These are phyloP conservation scores for Crenuchus spilurus DNA, from an alignment of 2,797 vertebrate species.

Conservation along the genomic window DNA sequence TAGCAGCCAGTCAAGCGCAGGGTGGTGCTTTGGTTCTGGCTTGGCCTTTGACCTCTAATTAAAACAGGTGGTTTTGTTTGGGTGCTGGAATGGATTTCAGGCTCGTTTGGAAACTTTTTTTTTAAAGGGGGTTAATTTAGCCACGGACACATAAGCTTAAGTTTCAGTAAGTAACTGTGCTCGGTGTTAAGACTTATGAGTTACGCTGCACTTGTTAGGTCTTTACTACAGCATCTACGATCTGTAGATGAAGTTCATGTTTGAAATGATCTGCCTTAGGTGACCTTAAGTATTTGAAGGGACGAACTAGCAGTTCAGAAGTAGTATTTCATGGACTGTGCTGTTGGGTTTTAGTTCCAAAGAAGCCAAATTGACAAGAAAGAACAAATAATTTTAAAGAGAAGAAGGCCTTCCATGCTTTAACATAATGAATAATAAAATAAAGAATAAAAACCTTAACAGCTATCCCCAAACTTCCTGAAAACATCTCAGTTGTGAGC, in stretches of 20 bases:
- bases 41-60: conserved; percentile 65
- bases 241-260: conserved; percentile 5
- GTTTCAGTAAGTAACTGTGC: conserved; percentile 10
- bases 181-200: conserved; percentile 30
- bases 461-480: background rate
- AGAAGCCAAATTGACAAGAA: background rate
- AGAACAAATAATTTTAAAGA: background rate
- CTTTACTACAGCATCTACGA: too few species aligned
- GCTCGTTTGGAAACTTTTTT: conserved; percentile 33
- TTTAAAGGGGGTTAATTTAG: conserved; percentile 33
- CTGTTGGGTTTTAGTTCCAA: background rate
- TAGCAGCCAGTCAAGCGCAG: conserved; percentile 87
- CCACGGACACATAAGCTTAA: conserved; percentile 23
- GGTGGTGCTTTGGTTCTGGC: conserved; percentile 67
- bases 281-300: background rate
- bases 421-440: background rate
- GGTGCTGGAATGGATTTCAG: conserved; percentile 16
- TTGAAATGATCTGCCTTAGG: background rate
- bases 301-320: background rate
- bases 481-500: conserved; percentile 4
- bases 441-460: background rate
- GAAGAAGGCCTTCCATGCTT: background rate
- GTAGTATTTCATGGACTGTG: background rate
- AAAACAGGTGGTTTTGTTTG: conserved; percentile 58
- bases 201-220: too few species aligned